Evolutionary conservation across 2,888 invertebrate species (phyloP).

Genomic region (Stenchaetothrips biformis): DNA sequence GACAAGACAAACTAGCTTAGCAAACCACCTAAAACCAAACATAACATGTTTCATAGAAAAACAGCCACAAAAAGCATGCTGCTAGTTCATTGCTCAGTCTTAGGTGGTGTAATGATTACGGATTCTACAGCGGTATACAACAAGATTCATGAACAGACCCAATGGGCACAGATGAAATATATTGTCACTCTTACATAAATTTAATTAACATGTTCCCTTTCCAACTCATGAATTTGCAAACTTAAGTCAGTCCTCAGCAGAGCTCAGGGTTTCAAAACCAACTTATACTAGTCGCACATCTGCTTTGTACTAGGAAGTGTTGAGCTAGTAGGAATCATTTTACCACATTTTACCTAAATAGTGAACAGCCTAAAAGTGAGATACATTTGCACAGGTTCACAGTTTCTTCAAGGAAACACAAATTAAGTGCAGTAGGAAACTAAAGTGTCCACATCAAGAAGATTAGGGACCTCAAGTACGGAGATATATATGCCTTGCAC

Average conservation of each 20-base stretch:
- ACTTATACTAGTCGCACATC: conserved; percentile 10
- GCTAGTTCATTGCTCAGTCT: conserved; percentile 15
- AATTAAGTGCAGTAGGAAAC: neutral
- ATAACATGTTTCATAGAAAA: neutral
- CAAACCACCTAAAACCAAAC: conserved; percentile 21
- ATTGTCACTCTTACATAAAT: conserved; percentile 16
- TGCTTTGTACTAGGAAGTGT: conserved; percentile 18
- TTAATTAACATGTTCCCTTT: conserved; percentile 11
- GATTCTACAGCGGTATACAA: conserved; percentile 21
- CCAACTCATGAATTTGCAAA: conserved; percentile 15
- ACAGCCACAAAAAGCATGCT: conserved; percentile 10
- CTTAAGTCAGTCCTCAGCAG: conserved; percentile 22
- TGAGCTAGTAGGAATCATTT: conserved; percentile 23
- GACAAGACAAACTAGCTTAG: neutral
- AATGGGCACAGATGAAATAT: conserved; percentile 1
- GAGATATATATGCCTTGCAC: neutral
- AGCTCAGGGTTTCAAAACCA: neutral
- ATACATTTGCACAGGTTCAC: neutral
- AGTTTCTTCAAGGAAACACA: neutral
- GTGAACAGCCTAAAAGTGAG: conserved; percentile 22
- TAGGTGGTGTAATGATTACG: conserved; percentile 9
- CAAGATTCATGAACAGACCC: conserved; percentile 16
- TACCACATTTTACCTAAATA: conserved; percentile 11
- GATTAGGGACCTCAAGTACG: conserved; percentile 5
- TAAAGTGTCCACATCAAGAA: neutral